Conservation (phyloP, 2,797 vertebrate species). For the Chelon labrosus region DNA sequence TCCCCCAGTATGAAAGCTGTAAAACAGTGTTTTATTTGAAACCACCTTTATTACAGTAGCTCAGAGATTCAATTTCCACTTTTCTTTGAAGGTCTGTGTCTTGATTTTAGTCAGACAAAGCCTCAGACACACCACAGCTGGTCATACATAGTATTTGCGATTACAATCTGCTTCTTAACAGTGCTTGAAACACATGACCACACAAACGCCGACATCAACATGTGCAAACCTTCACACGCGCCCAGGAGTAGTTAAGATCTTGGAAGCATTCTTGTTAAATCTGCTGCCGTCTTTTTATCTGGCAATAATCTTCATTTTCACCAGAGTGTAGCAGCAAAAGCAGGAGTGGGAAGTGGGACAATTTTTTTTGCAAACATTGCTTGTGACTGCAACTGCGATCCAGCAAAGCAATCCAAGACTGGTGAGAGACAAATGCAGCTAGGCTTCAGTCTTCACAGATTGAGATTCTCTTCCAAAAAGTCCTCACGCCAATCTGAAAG, state of each 20-base stretch:
- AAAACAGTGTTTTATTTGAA: constrained; percentile 11
- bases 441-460: constrained; percentile 12
- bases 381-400: constrained; percentile 35
- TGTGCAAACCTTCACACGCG: constrained; percentile 34
- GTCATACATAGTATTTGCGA: constrained; percentile 61
- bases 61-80: constrained; percentile 1
- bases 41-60: neutral
- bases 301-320: constrained; percentile 60
- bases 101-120: constrained; percentile 36
- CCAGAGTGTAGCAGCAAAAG: constrained; percentile 41
- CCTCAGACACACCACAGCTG: constrained; percentile 67
- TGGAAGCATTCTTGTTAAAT: constrained; percentile 76
- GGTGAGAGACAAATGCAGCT: constrained; percentile 11
- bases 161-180: constrained; percentile 65
- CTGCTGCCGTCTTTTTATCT: constrained; percentile 67
- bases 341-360: constrained; percentile 10
- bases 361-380: constrained; percentile 45
- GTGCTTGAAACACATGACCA: constrained; percentile 61
- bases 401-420: constrained; percentile 32
- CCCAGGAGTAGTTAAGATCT: constrained; percentile 70
- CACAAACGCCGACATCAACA: constrained; percentile 33
- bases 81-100: neutral
- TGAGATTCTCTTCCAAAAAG: neutral
- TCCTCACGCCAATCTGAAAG: neutral
- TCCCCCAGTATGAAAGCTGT: neutral